These are phyloP conservation scores for Heliconius aoede DNA, from an alignment of 2,888 invertebrate species.

Conservation along the genomic window DNA sequence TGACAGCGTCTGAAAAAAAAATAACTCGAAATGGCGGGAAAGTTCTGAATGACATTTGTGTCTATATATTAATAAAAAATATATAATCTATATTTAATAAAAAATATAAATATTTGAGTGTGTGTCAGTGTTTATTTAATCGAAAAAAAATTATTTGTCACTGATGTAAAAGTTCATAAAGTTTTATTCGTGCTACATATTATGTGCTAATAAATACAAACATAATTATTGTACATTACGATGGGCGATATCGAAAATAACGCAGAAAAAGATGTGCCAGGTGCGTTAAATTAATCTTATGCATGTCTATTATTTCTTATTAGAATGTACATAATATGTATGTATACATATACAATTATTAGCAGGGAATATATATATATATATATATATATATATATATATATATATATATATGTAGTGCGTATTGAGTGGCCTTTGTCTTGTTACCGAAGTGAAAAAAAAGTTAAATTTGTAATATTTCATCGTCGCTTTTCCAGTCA, in stretches of 20 bases:
- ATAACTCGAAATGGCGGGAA: conserved; percentile 59
- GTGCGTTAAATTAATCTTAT: conserved; percentile 43
- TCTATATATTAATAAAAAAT: conserved; percentile 49
- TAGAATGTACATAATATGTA: not conserved
- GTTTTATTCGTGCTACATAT: conserved; percentile 45
- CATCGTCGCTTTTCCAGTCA: not conserved
- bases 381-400: no score
- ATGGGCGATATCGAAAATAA: conserved; percentile 59
- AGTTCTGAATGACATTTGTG: conserved; percentile 48
- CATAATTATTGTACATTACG: not conserved
- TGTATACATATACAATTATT: not conserved
- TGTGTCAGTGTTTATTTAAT: conserved; percentile 59
- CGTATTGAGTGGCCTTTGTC: not conserved
- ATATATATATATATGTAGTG: not conserved
- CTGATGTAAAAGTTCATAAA: conserved; percentile 41
- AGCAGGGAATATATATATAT: not conserved
- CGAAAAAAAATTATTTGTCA: conserved; percentile 53
- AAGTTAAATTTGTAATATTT: no score
- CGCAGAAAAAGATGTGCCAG: conserved; percentile 50
- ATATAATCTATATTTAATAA: conserved; percentile 49
- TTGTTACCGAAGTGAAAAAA: not conserved
- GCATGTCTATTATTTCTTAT: conserved; percentile 11
- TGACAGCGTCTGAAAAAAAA: conserved; percentile 54
- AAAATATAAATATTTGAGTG: conserved; percentile 51
- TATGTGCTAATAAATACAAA: conserved; percentile 24